These are phyloP conservation scores for Sinosuthora webbiana DNA, from an alignment of 2,113 vertebrate genomes.

Conservation along the genomic window DNA sequence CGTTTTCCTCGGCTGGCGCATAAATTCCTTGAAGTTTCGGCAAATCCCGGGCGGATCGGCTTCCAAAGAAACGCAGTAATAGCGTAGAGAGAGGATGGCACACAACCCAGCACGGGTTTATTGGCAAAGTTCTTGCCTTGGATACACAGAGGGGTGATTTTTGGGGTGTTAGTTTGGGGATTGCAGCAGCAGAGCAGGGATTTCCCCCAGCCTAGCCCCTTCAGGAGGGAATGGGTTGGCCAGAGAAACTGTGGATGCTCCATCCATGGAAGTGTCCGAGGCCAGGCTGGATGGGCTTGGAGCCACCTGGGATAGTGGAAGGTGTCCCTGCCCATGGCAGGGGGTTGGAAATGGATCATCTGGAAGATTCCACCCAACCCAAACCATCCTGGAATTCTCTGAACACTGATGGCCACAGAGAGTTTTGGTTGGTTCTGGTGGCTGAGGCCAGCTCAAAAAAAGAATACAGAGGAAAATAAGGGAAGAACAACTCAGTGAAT, in stretches of 20 bases:
- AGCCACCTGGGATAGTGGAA: not conserved
- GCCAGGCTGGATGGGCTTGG: not conserved
- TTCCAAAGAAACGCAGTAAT: not conserved
- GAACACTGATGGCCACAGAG: rapidly evolving
- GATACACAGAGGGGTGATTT: not conserved
- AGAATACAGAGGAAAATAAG: not conserved
- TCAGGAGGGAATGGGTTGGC: not conserved
- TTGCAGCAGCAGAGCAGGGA: not conserved
- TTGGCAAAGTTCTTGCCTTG: not conserved
- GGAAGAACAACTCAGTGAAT: not conserved
- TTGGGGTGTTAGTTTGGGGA: not conserved
- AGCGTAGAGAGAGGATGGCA: not conserved
- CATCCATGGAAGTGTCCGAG: not conserved
- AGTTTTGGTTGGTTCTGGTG: not conserved
- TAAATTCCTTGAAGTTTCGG: conserved; percentile 19
- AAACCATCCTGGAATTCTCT: not conserved
- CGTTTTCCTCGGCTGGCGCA: not conserved
- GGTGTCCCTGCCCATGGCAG: not conserved
- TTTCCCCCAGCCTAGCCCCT: not conserved
- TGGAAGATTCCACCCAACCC: not conserved
- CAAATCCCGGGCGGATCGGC: not conserved
- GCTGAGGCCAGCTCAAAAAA: not conserved
- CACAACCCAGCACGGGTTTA: not conserved
- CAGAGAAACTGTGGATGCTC: not conserved
- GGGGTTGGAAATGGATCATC: not conserved